A percentile compares a stretch with the other conserved stretches of the same genome.
These are phyloP conservation scores for Myrmecobius fasciatus DNA, from an alignment of 2,113 vertebrate species.

Conservation along the genomic window DNA sequence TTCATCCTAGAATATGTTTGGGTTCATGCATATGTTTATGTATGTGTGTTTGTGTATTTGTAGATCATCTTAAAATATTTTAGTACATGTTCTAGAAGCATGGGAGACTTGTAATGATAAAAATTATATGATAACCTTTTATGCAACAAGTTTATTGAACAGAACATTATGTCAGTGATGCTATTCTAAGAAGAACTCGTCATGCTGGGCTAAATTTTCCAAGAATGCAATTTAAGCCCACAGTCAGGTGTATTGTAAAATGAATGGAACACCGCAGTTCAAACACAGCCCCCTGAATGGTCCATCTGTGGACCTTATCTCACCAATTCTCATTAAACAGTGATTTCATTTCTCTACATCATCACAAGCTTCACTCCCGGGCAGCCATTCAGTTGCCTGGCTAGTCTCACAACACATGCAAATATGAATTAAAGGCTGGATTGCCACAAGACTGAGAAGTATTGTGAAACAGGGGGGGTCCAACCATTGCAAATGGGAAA, in stretches of 20 bases:
- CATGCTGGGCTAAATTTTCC: slow-evolving; percentile 78
- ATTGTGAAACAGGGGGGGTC: slow-evolving; percentile 40
- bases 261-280: slow-evolving; percentile 64
- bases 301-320: slow-evolving; percentile 72
- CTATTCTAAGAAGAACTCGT: slow-evolving; percentile 68
- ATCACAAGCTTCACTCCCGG: slow-evolving; percentile 62
- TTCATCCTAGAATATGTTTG: slow-evolving; percentile 4
- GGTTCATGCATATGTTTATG: neutral
- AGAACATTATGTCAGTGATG: slow-evolving; percentile 64
- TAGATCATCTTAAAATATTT: slow-evolving; percentile 40
- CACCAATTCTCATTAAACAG: slow-evolving; percentile 73
- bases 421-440: slow-evolving; percentile 66
- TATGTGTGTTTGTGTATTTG: neutral
- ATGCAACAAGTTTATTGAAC: slow-evolving; percentile 69
- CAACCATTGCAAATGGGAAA: slow-evolving; percentile 58
- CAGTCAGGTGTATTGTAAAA: slow-evolving; percentile 74
- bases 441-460: slow-evolving; percentile 45
- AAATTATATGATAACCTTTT: slow-evolving; percentile 72
- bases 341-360: slow-evolving; percentile 73
- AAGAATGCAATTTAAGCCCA: slow-evolving; percentile 77
- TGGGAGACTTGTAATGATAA: slow-evolving; percentile 64
- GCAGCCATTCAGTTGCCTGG: slow-evolving; percentile 62
- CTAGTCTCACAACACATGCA: slow-evolving; percentile 69
- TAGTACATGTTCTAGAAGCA: slow-evolving; percentile 58
- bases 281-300: slow-evolving; percentile 62